Evolutionary conservation across 2,113 vertebrate genomes (phyloP), one percentile per base, ranked within the genome.

Genomic region (Serilophus lunatus): DNA sequence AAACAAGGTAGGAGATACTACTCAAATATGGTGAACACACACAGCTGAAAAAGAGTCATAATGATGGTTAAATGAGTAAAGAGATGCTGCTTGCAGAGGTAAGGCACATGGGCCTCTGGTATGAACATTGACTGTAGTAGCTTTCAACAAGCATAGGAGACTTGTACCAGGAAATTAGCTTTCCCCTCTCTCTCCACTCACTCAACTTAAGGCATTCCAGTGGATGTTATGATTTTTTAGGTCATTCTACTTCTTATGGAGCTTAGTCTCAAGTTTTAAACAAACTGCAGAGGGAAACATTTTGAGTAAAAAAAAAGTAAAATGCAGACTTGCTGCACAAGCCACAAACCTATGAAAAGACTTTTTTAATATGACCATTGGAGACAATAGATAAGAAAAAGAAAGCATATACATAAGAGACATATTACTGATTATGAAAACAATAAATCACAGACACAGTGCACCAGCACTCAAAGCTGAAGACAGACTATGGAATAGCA

Each of bases 381-480:
- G 92, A 97, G 92, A 94, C 91, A 94, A 96, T 63, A 96, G 86
- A 94, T 94, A 93, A 97, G 92, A 90, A 82, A 87, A 91, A 92
- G 77, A 88, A 96, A 94, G 66, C 33, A 90, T 93, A 88, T 92
- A 92, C 93, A 95, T 97, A 97, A 93, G 97, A 96, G 96, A 97
- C 95, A 9, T 95, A 97, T 97, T 96, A 97, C 93, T 28, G 92
- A 97, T 97, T 98, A 97, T 98, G 98, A 95, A 96, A 98, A 98
- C 93, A 87, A 93, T 97, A 97, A 96, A 96, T 96, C 95, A 95
- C 74, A 94, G 84, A 92, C 82, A 91, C 76, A 94, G 82, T 96
- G 84, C 95, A 94, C 86, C 86, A 96, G 95, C 90, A 95, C 82
- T 97, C 96, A 97, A 93, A 97, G 93, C 90, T 95, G 70, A 92